Base-by-base conservation (phyloP, 2,888 invertebrate species). In the Amphipyra tragopoginis region DNA sequence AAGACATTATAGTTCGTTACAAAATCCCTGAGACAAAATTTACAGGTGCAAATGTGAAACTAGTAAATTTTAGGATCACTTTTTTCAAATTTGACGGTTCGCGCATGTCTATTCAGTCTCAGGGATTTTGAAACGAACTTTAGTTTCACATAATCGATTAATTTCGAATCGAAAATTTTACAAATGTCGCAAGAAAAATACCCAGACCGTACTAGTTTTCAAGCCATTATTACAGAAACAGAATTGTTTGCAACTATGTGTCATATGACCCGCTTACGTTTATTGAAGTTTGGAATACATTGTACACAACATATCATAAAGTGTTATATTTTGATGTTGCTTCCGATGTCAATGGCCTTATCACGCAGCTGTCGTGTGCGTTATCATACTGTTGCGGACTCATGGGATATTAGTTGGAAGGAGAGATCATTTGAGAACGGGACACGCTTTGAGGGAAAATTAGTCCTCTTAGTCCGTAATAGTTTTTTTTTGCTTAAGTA, bases 341-440 rank as follows among this genome's bases (percentile, higher is more conserved):
- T 65, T 62, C 54, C 51, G 63, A 65, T 49, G 72, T 71, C 66
- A 63, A 40, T 45, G 65, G 7, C 61, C 61, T 78, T 74, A 69
- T 74, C 72, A 49, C 14, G 55, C 65, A 53, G 70, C 54, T 68
- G 69, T 66, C 39, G 57, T 21, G 60, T 40, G 10, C 7, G 57
- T 66, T 78, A 76, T 72, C 42, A 65, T 29, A 65, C 14, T 45
- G 45, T 34, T 42, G 42, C 26, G 33, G 39, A 56, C 54, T 61
- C 50, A 40, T 60, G 62, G 70, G 64, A 53, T 44, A 48, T 52
- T 53, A 53, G 13, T 43, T 38, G 33, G 10, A 9, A 11, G n/a
- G n/a, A 36, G 26, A 39, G 21, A 13, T 1, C 29, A 21, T 21
- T 21, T 15, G 21, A 10, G 53, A 43, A 29, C 15, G 21, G 11